A percentile compares a stretch with the other conserved stretches of the same genome.
Evolutionary conservation across 2,797 vertebrate genomes (phyloP).

Genomic region (Falco berigora): DNA sequence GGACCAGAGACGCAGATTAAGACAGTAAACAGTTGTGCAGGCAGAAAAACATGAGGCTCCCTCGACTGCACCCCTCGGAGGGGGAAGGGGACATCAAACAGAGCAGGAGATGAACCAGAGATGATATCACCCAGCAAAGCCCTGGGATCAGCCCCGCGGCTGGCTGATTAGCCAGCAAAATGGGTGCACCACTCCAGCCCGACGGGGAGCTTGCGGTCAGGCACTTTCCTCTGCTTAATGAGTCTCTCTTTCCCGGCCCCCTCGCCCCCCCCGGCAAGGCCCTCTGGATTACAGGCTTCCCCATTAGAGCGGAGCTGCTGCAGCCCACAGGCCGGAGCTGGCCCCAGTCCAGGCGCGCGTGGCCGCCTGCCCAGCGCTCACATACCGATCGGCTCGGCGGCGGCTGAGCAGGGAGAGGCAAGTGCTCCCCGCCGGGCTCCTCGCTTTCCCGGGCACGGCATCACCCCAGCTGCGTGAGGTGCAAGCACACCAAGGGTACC

Average conservation of each 20-base stretch:
- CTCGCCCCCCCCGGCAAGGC: neutral
- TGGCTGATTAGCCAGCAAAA: neutral
- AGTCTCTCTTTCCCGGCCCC: neutral
- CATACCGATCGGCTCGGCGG: slow-evolving; percentile 29
- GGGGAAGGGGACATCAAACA: neutral
- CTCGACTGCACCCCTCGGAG: neutral
- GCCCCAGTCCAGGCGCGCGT: neutral
- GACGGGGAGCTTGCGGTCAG: neutral
- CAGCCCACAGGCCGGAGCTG: slow-evolving; percentile 33
- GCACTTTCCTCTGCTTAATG: slow-evolving; percentile 23
- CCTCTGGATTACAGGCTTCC: slow-evolving; percentile 47
- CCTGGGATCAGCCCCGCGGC: neutral
- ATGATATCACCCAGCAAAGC: slow-evolving; percentile 17
- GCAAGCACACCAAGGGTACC: neutral
- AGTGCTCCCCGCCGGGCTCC: neutral
- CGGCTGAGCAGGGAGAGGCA: neutral
- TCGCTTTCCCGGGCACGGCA: neutral
- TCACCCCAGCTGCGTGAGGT: neutral
- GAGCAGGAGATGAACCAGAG: neutral
- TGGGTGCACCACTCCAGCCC: neutral
- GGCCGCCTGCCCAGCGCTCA: slow-evolving; percentile 45
- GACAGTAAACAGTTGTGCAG: neutral
- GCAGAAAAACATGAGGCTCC: neutral
- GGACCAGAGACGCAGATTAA: neutral
- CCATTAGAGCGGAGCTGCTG: neutral